phyloP scores from a whole-genome alignment of 1,140 invertebrate genomes.

The Procambarus clarkii region DNA sequence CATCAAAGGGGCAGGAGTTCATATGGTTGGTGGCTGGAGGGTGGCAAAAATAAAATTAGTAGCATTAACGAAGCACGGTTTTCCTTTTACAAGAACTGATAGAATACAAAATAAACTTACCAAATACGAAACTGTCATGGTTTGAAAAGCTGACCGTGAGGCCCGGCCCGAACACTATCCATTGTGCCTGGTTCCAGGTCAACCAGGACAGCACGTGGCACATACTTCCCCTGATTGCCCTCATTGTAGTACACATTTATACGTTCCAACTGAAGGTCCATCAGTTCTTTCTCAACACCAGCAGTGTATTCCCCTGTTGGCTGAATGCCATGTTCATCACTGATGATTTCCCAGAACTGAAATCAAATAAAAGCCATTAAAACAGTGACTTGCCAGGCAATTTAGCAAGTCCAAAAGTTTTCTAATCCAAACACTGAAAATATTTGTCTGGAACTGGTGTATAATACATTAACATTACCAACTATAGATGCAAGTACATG shows the following conservation, averaged over 20 bases:
- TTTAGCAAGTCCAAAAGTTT: not conserved
- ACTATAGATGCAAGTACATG: not conserved
- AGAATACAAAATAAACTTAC: conserved; percentile 16
- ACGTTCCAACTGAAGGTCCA: conserved; percentile 60
- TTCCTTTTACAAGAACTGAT: not conserved
- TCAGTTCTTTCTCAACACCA: conserved; percentile 52
- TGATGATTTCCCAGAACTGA: conserved; percentile 65
- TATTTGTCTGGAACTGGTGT: not conserved
- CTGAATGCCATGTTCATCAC: conserved; percentile 65
- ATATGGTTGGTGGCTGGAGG: not conserved
- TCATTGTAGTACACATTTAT: conserved; percentile 64
- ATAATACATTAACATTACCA: not conserved
- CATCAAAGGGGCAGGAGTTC: not conserved
- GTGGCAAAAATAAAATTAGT: not conserved
- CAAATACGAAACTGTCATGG: conserved; percentile 63
- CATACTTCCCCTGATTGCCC: conserved; percentile 63
- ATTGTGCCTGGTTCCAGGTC: conserved; percentile 62
- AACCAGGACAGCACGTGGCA: conserved; percentile 54
- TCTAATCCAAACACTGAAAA: not conserved
- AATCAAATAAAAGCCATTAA: not conserved
- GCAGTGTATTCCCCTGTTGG: conserved; percentile 55
- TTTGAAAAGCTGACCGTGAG: conserved; percentile 58
- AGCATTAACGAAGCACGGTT: not conserved
- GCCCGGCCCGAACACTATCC: conserved; percentile 61
- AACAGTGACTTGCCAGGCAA: too few relatives aligned